Evolutionary conservation across 2,797 vertebrate genomes (phyloP), one percentile per base, ranked within the genome.

Genomic region (Poecile montanus): DNA sequence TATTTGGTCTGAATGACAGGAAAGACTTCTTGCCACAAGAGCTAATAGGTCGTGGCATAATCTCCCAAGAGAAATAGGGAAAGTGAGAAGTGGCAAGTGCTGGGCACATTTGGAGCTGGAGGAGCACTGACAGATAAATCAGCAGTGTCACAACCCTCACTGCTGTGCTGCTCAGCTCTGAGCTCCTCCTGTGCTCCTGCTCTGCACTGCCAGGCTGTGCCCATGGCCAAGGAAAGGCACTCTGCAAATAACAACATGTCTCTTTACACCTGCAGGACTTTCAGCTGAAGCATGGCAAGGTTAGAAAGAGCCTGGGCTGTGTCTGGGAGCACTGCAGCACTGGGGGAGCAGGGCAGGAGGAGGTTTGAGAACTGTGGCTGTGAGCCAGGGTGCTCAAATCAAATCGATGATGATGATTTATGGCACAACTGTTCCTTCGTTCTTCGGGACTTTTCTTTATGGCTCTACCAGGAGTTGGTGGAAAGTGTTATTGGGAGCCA

Each of bases 31-130:
- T 86, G 8, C 89, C 70, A 45, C 2, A 1, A 63, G 90, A 90
- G 53, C 77, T 95, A 93, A 93, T 70, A 93, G 91, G 83, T 85
- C 95, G 80, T 95, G 90, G 93, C 89, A 91, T 91, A 82, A 90
- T 91, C 88, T 96, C 93, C 88, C 85, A 30, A 66, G 89, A 88
- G 95, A 93, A 89, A 84, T 3, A 34, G 74, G 53, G 71, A 30
- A 36, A 88, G 70, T 51, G 85, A 76, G 75, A 72, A 94, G 56
- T 78, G 76, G 89, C 62, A 78, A 79, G 66, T 38, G 58, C 80
- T 75, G 84, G 85, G 76, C 73, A 60, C 85, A 0, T 51, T 58
- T 25, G 40, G 60, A 71, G 34, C 66, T 27, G 62, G n/a, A 80
- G 76, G 16, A 81, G 70, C 57, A 5, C 7, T 61, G n/a, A 29